These are phyloP conservation scores for Apamea crenata DNA, from an alignment of 2,888 invertebrate genomes.

Conservation along the genomic window DNA sequence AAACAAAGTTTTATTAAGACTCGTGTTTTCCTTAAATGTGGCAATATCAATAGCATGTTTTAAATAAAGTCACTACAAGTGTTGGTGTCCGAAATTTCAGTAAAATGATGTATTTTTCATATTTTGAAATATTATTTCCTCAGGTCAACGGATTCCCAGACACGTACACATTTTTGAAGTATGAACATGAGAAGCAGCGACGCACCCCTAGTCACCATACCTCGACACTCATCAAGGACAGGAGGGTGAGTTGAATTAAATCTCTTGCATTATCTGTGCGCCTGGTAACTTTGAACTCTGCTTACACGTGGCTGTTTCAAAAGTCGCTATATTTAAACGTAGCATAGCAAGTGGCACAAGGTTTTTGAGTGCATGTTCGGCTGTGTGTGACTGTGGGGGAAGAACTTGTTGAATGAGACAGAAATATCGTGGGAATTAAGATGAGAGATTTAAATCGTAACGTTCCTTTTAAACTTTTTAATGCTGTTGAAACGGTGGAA, in stretches of 20 bases:
- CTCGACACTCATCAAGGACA: constrained; percentile 88
- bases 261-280: constrained; percentile 63
- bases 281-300: constrained; percentile 78
- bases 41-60: not conserved
- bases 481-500: not conserved
- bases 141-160: constrained; percentile 92
- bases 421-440: no score
- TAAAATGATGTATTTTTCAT: not conserved
- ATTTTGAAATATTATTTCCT: constrained; percentile 10
- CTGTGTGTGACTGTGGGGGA: constrained; percentile 1
- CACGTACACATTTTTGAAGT: constrained; percentile 92
- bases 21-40: not conserved
- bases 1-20: not conserved
- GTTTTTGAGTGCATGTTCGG: constrained; percentile 43
- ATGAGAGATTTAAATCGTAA: not conserved
- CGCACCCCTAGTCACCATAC: constrained; percentile 90
- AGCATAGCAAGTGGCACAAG: constrained; percentile 53
- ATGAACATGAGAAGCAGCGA: constrained; percentile 89
- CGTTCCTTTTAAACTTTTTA: not conserved
- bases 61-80: not conserved
- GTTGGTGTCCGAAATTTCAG: not conserved
- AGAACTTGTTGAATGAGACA: constrained; percentile 7
- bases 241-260: constrained; percentile 88
- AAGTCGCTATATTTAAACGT: constrained; percentile 60
- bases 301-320: constrained; percentile 77